Evolutionary conservation across 2,888 invertebrate genomes (phyloP), one percentile per base, ranked within the genome.

Genomic region (Xestia sexstrigata): DNA sequence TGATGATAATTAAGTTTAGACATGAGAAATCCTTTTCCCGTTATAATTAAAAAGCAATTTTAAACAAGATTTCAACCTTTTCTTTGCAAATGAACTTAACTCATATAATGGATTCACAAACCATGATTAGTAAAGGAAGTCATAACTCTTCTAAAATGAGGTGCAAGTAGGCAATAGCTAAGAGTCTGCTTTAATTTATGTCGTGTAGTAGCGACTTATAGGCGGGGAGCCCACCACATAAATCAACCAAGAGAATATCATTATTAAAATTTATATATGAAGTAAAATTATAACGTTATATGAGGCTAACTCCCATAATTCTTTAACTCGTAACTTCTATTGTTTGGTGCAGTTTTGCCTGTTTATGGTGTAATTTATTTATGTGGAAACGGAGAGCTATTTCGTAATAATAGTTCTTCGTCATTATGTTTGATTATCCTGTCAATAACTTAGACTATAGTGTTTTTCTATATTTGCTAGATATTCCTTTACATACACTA

Each of bases 181-280:
- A 65, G 63, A 80, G 71, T 35, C 58, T 23, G 39, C 20, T 75
- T 75, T 80, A 82, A 84, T 84, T 84, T 81, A 82, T 84, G 69
- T 52, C 65, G 13, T 60, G 82, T 72, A 71, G 81, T 84, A 82
- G 84, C 68, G 47, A 63, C 58, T 71, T 74, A 76, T 84, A 76
- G 76, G 85, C 79, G 62, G 65, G 49, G 69, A 84, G 74, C 74
- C 49, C 30, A 72, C 71, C 20, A 49, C 69, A 84, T 82, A 84
- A 82, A 84, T 84, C 85, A 82, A 49, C 26, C 42, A 3, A 49
- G n/a, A 63, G 58, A 74, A 80, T 60, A 80, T 72, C 55, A 81
- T 84, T 84, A 82, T 80, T 80, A 71, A 80, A 84, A 84, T 83
- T 83, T 81, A 81, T 83, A 81, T 71, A 39, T 74, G 69, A 39